Conservation (phyloP, 1,140 invertebrate genomes). For the Anoplophora glabripennis region DNA sequence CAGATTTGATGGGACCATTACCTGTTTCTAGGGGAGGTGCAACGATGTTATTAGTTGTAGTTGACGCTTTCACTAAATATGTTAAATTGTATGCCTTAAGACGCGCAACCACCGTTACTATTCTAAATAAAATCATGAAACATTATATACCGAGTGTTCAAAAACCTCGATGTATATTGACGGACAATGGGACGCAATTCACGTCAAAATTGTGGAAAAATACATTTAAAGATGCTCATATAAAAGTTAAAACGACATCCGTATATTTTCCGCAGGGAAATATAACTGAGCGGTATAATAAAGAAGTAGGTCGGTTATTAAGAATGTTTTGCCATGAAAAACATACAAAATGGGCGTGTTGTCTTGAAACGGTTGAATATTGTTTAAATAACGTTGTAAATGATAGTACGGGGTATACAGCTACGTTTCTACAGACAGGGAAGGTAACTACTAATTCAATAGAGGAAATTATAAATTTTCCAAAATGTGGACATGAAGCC, state of each 20-base stretch:
- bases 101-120: background rate
- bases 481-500: background rate
- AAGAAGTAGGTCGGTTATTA: slow-evolving; percentile 13
- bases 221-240: background rate
- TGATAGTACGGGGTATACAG: slow-evolving; percentile 4
- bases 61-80: slow-evolving; percentile 9
- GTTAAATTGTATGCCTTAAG: slow-evolving; percentile 4
- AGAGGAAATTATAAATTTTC: background rate
- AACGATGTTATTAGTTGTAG: background rate
- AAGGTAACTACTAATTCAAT: background rate
- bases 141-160: slow-evolving; percentile 4
- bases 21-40: background rate
- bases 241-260: slow-evolving; percentile 4
- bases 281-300: slow-evolving; percentile 3
- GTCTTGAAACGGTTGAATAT: background rate
- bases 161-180: background rate
- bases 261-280: slow-evolving; percentile 15
- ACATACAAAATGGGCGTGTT: slow-evolving; percentile 10
- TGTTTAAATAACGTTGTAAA: slow-evolving; percentile 6
- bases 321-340: slow-evolving; percentile 9
- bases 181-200: slow-evolving; percentile 10
- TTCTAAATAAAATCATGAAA: background rate
- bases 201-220: background rate
- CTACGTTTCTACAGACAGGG: background rate
- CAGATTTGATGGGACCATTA: too few species aligned